A percentile compares a stretch with the other conserved stretches of the same genome.
Evolutionary conservation across 1,140 invertebrate genomes (phyloP).

Genomic region (Dreissena rostriformis): DNA sequence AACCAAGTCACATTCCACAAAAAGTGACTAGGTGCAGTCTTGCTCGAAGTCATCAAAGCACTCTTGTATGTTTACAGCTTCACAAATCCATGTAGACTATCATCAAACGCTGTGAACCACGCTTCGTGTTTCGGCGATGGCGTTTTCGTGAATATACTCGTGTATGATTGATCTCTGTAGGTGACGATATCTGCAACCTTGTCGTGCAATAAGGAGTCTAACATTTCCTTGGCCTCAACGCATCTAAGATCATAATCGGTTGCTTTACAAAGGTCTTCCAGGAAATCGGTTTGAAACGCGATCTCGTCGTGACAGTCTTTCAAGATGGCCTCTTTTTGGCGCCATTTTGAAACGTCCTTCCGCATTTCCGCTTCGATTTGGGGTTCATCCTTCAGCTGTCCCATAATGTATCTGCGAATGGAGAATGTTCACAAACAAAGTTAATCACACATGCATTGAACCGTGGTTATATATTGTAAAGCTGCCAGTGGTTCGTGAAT

Average conservation of each 20-base stretch:
- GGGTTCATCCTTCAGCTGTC: conserved; percentile 7
- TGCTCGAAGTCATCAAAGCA: too few relatives aligned
- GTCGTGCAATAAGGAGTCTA: conserved; percentile 12
- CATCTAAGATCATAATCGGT: background rate
- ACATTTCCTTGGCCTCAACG: conserved; percentile 1
- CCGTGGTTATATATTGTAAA: too few relatives aligned
- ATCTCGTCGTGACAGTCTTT: background rate
- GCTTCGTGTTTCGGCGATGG: background rate
- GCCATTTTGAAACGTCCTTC: background rate
- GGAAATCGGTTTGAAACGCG: conserved; percentile 26
- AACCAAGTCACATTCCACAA: too few relatives aligned
- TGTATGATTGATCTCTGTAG: conserved; percentile 18
- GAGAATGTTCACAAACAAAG: too few relatives aligned
- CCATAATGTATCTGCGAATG: conserved; percentile 40
- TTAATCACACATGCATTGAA: too few relatives aligned
- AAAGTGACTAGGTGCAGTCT: too few relatives aligned
- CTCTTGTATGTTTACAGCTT: too few relatives aligned
- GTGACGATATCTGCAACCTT: conserved; percentile 22
- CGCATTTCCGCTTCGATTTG: conserved; percentile 15
- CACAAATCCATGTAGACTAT: conserved; percentile 22
- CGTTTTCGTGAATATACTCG: conserved; percentile 21
- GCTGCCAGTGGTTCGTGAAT: too few relatives aligned
- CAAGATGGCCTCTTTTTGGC: background rate
- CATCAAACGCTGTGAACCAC: conserved; percentile 16
- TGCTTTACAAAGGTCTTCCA: conserved; percentile 20